A percentile compares a stretch with the other conserved stretches of the same genome.
Conservation (phyloP, 2,888 invertebrate species). For the Pterostichus niger region DNA sequence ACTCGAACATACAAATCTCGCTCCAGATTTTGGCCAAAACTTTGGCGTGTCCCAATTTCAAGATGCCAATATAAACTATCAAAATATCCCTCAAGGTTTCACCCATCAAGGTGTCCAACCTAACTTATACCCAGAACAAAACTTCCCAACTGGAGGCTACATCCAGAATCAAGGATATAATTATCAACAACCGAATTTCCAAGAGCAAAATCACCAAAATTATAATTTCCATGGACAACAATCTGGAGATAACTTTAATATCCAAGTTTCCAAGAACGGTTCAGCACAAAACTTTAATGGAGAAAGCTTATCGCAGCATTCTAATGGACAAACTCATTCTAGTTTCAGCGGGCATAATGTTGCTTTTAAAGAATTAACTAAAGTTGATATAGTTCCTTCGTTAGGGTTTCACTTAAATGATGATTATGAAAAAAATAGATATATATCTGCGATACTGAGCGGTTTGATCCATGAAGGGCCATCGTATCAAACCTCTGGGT, state of each 20-base stretch:
- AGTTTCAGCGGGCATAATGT: constrained; percentile 44
- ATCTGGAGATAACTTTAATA: constrained; percentile 20
- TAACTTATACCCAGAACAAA: background rate
- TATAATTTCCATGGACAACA: constrained; percentile 10
- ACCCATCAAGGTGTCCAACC: constrained; percentile 18
- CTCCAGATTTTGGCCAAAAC: constrained; percentile 9
- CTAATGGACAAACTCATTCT: constrained; percentile 50
- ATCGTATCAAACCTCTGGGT: background rate
- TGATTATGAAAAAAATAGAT: constrained; percentile 73
- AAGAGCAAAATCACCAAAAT: constrained; percentile 4
- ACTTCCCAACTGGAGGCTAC: background rate
- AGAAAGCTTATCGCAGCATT: constrained; percentile 26
- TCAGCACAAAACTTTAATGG: constrained; percentile 43
- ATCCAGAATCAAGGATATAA: constrained; percentile 15
- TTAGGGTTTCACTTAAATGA: constrained; percentile 75
- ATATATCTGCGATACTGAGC: constrained; percentile 73
- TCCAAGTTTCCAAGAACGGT: constrained; percentile 15
- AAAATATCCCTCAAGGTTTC: constrained; percentile 12
- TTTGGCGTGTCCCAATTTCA: background rate
- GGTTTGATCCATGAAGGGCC: constrained; percentile 71
- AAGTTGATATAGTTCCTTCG: constrained; percentile 75
- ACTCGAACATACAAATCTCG: background rate
- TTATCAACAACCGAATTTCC: constrained; percentile 48
- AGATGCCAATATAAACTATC: background rate
- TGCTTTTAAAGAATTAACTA: constrained; percentile 47